Base-by-base conservation (phyloP, 2,888 invertebrate species). In the Dolichopus griseipennis region DNA sequence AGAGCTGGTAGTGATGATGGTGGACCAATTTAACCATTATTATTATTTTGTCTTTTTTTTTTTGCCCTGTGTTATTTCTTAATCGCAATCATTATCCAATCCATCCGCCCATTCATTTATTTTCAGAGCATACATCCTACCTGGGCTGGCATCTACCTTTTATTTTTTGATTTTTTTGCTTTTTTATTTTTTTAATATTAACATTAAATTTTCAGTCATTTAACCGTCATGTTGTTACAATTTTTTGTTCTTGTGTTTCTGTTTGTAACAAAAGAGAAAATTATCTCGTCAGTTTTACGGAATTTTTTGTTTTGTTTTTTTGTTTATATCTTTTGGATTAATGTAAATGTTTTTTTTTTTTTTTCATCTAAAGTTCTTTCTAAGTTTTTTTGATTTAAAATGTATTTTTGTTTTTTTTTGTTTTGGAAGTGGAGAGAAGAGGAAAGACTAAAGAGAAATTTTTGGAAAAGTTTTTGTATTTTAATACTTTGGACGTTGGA, bases 151-250 rank as follows among this genome's bases (percentile, higher is more conserved):
- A 52, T 52, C 52, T 52, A 52, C 52, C 52, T 52, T 9, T 52
- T 52, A 12, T 1, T 18, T 15, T 52, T 52, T n/a, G n/a, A n/a
- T n/a, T 52, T 52, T 27, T 27, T 27, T 27, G 27, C 5, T 27
- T 27, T 27, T n/a, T n/a, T n/a, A n/a, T n/a, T n/a, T n/a, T 27
- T 27, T 27, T 5, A 27, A 27, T 5, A 27, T 27, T n/a, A 18
- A 52, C 52, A 52, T 52, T 52, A 52, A 52, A 52, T 52, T 52
- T 52, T 52, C 18, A 52, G 52, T 52, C 52, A 52, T 52, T 52
- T 52, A 52, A 52, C 15, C 52, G 52, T 52, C 52, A 52, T 52
- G 52, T 52, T 52, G 18, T 18, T 4, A 52, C 15, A 18, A 6
- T 41, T 27, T 27, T 41, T 41, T 12, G 8, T 41, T 41, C 8